Conservation (phyloP, 2,888 invertebrate species). For the Neocrepidodera transversa region DNA sequence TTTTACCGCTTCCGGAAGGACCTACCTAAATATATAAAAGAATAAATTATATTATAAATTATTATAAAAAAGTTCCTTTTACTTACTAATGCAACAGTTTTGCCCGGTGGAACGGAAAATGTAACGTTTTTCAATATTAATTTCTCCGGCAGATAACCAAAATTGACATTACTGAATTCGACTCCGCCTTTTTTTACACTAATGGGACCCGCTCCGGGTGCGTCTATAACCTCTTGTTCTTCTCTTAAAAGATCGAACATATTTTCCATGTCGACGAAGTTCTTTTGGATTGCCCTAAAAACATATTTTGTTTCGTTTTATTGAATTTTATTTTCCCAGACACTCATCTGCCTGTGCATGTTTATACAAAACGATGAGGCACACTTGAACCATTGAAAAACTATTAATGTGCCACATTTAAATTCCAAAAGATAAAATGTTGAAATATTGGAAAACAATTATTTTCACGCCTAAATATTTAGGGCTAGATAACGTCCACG, state of each 20-base stretch:
- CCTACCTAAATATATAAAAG: slow-evolving; percentile 70
- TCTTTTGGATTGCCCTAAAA: slow-evolving; percentile 91
- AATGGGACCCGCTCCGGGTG: slow-evolving; percentile 78
- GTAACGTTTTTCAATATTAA: slow-evolving; percentile 78
- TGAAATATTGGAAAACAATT: too few relatives aligned
- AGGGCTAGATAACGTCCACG: too few relatives aligned
- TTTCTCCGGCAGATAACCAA: slow-evolving; percentile 84
- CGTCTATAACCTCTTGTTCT: slow-evolving; percentile 86
- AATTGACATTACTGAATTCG: slow-evolving; percentile 89
- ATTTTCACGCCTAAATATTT: too few relatives aligned
- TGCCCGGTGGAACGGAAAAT: slow-evolving; percentile 82
- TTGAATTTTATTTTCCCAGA: too few relatives aligned
- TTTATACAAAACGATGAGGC: too few relatives aligned
- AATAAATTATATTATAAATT: background rate
- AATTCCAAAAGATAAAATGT: too few relatives aligned
- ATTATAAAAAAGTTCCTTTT: background rate
- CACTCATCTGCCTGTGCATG: too few relatives aligned
- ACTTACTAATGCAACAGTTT: slow-evolving; percentile 66
- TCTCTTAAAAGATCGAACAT: slow-evolving; percentile 96
- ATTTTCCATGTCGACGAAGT: slow-evolving; percentile 99
- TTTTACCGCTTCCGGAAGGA: slow-evolving; percentile 92
- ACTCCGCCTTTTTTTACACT: slow-evolving; percentile 75
- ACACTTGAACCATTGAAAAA: too few relatives aligned
- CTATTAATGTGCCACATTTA: too few relatives aligned
- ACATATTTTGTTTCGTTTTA: background rate